Evolutionary conservation across 2,113 vertebrate genomes (phyloP).

Genomic region (Dicrurus megarhynchus): DNA sequence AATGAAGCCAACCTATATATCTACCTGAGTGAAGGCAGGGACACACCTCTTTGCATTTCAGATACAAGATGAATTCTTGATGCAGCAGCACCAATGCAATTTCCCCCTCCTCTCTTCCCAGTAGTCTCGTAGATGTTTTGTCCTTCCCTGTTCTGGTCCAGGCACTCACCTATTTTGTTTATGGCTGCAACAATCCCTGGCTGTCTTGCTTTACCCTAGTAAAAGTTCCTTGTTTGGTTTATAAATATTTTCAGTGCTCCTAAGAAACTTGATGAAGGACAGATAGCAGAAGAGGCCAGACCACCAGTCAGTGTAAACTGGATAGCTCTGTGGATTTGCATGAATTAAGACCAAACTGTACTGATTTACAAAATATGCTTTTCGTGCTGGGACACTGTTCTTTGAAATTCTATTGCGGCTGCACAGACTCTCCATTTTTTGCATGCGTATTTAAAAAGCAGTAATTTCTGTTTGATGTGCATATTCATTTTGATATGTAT

Average conservation of each 20-base stretch:
- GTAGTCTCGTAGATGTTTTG: not conserved
- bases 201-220: not conserved
- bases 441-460: not conserved
- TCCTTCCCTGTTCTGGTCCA: not conserved
- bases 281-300: conserved; percentile 4
- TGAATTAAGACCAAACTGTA: conserved; percentile 1
- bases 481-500: not conserved
- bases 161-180: not conserved
- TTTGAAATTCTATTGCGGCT: conserved; percentile 17
- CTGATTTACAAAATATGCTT: conserved; percentile 17
- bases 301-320: not conserved
- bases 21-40: not conserved
- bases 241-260: not conserved
- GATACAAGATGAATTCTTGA: not conserved
- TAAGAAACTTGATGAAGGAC: conserved; percentile 28
- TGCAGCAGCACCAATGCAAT: not conserved
- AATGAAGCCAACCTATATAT: not conserved
- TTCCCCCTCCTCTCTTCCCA: not conserved
- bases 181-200: not conserved
- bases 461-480: not conserved
- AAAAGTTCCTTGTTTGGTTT: not conserved
- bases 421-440: not conserved
- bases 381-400: not conserved
- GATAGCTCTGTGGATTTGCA: not conserved
- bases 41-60: not conserved